phyloP scores from a whole-genome alignment of 2,113 vertebrate genomes.

The Dolichotis patagonum region DNA sequence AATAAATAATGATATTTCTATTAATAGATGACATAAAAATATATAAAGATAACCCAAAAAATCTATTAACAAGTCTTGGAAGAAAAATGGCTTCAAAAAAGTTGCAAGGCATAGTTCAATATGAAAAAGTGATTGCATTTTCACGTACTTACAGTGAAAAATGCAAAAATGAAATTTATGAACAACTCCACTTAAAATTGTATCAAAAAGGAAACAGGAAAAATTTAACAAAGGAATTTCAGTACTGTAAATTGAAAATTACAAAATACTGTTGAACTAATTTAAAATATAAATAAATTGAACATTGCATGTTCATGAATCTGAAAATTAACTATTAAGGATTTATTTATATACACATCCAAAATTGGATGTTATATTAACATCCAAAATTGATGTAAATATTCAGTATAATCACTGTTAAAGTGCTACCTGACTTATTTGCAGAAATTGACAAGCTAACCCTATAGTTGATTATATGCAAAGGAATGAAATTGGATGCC shows the following conservation, averaged over 20 bases:
- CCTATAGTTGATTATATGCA: neutral
- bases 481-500: neutral
- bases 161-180: neutral
- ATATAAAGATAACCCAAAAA: neutral
- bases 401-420: neutral
- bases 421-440: neutral
- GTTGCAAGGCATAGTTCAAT: neutral
- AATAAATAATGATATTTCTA: conserved; percentile 13
- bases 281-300: neutral
- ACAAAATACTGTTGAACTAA: neutral
- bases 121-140: neutral
- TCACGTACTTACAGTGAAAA: neutral
- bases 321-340: neutral
- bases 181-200: neutral
- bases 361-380: no score
- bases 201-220: neutral
- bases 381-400: neutral
- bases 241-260: neutral
- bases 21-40: neutral
- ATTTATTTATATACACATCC: no score
- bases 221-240: neutral
- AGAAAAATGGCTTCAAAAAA: neutral
- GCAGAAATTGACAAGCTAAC: neutral
- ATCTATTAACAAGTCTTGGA: neutral
- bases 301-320: neutral